These are phyloP conservation scores for Caenorhabditis sp. DNA, from an alignment of 2,888 invertebrate genomes.

Conservation along the genomic window DNA sequence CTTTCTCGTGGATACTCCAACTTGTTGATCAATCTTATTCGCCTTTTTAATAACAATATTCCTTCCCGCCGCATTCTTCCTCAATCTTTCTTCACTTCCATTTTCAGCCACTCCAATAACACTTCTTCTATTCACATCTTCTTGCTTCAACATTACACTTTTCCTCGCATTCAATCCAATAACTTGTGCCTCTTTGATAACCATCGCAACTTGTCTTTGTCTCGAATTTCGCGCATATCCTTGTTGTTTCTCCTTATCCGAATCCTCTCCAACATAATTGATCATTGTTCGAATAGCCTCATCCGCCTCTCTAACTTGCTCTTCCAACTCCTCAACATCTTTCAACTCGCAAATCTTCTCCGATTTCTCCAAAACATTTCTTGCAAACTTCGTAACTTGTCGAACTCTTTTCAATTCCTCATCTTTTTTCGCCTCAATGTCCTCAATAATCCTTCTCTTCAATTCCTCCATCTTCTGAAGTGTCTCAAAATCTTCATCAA, in stretches of 20 bases:
- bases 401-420: slow-evolving; percentile 13
- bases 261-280: slow-evolving; percentile 58
- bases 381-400: slow-evolving; percentile 13
- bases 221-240: slow-evolving; percentile 52
- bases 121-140: slow-evolving; percentile 32
- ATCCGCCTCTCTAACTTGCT: slow-evolving; percentile 42
- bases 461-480: slow-evolving; percentile 44
- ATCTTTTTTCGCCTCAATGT: neutral
- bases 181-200: slow-evolving; percentile 53
- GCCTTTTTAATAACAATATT: slow-evolving; percentile 39
- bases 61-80: slow-evolving; percentile 35
- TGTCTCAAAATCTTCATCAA: slow-evolving; percentile 43
- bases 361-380: slow-evolving; percentile 16
- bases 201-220: slow-evolving; percentile 51
- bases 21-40: slow-evolving; percentile 46
- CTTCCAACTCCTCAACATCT: slow-evolving; percentile 28
- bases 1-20: slow-evolving; percentile 48
- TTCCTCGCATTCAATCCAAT: slow-evolving; percentile 48
- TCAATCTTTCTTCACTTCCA: neutral
- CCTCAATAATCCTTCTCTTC: slow-evolving; percentile 21
- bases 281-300: slow-evolving; percentile 43
- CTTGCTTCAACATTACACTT: slow-evolving; percentile 37
- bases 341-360: slow-evolving; percentile 13
- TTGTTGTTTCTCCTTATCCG: slow-evolving; percentile 57
- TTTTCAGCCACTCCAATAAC: slow-evolving; percentile 12